phyloP scores from a whole-genome alignment of 64 coral and sea anemone genomes.

The Actinia equina region DNA sequence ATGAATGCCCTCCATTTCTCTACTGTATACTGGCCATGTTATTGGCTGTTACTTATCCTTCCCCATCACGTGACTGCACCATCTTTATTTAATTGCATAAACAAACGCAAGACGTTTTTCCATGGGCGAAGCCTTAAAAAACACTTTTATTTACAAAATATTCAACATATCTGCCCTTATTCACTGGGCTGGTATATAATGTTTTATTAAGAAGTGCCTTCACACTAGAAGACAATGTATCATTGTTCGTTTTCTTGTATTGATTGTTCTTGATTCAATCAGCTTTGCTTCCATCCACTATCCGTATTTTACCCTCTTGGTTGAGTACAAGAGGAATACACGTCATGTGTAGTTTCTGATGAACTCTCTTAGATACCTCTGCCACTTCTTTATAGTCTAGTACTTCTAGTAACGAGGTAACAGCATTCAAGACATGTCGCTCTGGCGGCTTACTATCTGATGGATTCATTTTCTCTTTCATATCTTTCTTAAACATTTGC shows the following conservation, averaged over 20 bases:
- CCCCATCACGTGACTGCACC: too few species aligned
- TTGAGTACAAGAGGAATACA: constrained; percentile 81
- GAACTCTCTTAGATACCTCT: constrained; percentile 72
- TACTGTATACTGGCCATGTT: too few species aligned
- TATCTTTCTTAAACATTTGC: constrained; percentile 72
- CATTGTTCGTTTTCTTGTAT: background rate
- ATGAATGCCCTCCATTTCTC: too few species aligned
- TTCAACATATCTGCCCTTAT: background rate
- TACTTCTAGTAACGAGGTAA: constrained; percentile 56
- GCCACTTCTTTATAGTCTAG: constrained; percentile 61
- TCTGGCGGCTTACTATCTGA: constrained; percentile 37
- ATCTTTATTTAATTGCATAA: too few species aligned
- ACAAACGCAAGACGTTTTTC: too few species aligned
- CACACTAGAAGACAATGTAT: background rate
- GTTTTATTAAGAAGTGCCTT: too few species aligned
- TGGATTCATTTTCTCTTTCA: constrained; percentile 23
- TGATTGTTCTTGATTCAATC: background rate
- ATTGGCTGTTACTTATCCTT: too few species aligned
- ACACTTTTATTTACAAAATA: background rate
- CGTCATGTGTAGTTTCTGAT: constrained; percentile 82
- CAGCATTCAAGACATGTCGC: constrained; percentile 83
- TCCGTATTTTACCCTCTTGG: constrained; percentile 65
- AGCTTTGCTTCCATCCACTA: constrained; percentile 82
- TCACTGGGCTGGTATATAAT: too few species aligned
- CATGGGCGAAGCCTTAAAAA: background rate